A percentile compares a stretch with the other conserved stretches of the same genome.
phyloP scores from a whole-genome alignment of 2,797 vertebrate genomes.

The Takifugu ocellatus region DNA sequence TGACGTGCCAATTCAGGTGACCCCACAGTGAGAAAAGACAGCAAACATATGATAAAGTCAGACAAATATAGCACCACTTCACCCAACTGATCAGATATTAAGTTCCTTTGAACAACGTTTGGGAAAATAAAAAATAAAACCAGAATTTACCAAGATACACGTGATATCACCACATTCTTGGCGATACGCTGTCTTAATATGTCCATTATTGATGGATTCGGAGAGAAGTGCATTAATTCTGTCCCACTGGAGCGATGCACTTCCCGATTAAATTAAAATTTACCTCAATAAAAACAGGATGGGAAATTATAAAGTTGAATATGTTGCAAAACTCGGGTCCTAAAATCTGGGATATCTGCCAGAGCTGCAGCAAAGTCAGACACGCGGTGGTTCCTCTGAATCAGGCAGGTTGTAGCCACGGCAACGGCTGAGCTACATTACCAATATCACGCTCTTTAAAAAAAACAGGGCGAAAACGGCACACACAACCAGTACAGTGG shows the following conservation, averaged over 20 bases:
- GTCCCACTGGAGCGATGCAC: neutral
- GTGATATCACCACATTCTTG: too few relatives aligned
- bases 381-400: neutral
- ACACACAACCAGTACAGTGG: neutral
- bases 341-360: neutral
- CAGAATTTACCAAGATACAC: too few relatives aligned
- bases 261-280: neutral
- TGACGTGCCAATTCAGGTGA: too few relatives aligned
- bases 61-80: too few relatives aligned
- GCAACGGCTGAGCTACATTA: neutral
- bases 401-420: conserved; percentile 1
- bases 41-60: too few relatives aligned
- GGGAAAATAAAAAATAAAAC: too few relatives aligned
- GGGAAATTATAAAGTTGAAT: neutral
- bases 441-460: too few relatives aligned
- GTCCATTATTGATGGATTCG: neutral
- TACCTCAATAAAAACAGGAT: too few relatives aligned
- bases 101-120: too few relatives aligned
- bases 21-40: too few relatives aligned
- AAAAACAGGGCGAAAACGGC: neutral
- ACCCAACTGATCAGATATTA: too few relatives aligned
- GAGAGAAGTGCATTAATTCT: neutral
- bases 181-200: neutral
- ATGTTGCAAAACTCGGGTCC: neutral
- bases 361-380: neutral